Evolutionary conservation across 2,113 vertebrate genomes (phyloP).

Genomic region (Sinocyclocheilus maitianheensis): DNA sequence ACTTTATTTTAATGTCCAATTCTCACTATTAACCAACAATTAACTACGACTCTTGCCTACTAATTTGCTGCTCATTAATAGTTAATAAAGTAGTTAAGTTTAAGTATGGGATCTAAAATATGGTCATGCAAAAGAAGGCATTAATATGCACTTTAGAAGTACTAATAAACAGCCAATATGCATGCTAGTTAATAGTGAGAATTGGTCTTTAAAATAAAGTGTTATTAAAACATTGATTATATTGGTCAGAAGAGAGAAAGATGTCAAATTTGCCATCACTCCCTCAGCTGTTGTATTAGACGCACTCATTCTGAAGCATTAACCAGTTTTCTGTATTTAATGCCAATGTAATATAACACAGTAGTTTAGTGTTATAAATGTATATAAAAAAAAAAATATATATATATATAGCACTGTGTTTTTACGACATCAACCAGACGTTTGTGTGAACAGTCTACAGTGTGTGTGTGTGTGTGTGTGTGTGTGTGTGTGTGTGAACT

Average conservation of each 20-base stretch:
- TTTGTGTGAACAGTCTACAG: not conserved
- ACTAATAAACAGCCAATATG: not conserved
- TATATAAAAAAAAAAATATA: too few relatives aligned
- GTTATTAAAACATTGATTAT: not conserved
- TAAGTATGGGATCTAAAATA: too few relatives aligned
- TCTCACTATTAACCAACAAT: too few relatives aligned
- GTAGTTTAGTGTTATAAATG: too few relatives aligned
- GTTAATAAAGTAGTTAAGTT: too few relatives aligned
- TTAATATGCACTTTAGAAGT: not conserved
- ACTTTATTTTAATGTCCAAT: too few relatives aligned
- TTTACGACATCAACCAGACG: not conserved
- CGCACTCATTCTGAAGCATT: not conserved
- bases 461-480: too few relatives aligned
- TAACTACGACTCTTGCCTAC: too few relatives aligned
- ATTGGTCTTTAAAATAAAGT: not conserved
- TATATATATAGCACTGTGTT: not conserved
- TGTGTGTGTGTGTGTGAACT: slow-evolving; percentile 65
- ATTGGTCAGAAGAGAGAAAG: not conserved
- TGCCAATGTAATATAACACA: not conserved
- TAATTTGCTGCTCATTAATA: too few relatives aligned
- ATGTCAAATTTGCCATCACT: not conserved
- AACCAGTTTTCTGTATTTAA: not conserved
- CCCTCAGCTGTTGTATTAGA: not conserved
- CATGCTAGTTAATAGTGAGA: not conserved
- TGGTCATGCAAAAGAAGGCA: too few relatives aligned